Evolutionary conservation across 2,797 vertebrate species (phyloP), one percentile per base, ranked within the genome.

Genomic region (Cynopterus sphinx): DNA sequence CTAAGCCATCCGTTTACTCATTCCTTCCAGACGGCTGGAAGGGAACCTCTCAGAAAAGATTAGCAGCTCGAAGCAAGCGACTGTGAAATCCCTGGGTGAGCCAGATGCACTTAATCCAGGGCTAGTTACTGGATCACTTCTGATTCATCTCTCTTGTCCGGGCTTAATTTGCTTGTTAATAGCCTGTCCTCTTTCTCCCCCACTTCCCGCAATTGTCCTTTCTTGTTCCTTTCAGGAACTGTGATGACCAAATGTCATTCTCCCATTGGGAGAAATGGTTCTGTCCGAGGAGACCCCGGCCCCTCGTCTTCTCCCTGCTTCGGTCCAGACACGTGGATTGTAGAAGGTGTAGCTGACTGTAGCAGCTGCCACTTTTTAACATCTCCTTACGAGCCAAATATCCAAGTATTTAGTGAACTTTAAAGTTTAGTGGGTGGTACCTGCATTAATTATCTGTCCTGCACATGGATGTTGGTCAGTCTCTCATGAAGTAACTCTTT

Each of bases 1-100:
- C 95, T 71, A 65, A 95, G n/a, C 9, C 81, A 31, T 79, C 82
- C 97, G 90, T 96, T 97, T 75, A 96, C 95, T 95, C 96, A 82
- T 65, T 91, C 83, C 94, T 98, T 98, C 97, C 97, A 98, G 96
- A 96, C 91, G 78, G 97, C 93, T 97, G 96, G 96, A 96, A 96
- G 96, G 95, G 97, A 97, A 59, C 67, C 97, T 94, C 97, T 98
- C 74, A 77, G 95, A 95, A 0, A 0, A 98, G 98, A 98, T 98
- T 98, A 98, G 96, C 78, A 65, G 94, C 96, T 97, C 92, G 96
- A 97, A 97, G 96, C 95, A 96, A 96, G 96, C 0, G 57, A 92
- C 93, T 97, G 96, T 95, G 96, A 98, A 98, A 98, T 98, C 98
- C 97, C 97, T 13, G 22, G 85, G 81, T 90, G 97, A 97, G 87